A percentile compares a stretch with the other conserved stretches of the same genome.
These are phyloP conservation scores for Urocyon cinereoargenteus DNA, from an alignment of 2,797 vertebrate genomes.

Conservation along the genomic window DNA sequence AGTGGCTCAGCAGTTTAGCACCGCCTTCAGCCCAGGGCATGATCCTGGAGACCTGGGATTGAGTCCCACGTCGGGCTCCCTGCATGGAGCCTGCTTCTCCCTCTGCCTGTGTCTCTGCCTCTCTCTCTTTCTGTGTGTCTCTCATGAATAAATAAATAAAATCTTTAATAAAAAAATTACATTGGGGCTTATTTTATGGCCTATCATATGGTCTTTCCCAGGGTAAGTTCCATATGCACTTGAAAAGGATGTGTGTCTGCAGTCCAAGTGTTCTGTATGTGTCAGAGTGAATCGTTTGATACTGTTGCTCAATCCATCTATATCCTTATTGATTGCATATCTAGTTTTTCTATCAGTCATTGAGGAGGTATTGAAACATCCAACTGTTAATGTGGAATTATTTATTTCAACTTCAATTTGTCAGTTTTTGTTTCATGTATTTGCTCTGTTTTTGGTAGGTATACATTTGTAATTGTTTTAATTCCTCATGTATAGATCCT, in stretches of 20 bases:
- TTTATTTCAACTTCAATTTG: background rate
- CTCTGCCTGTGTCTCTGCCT: too few relatives aligned
- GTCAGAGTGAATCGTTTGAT: background rate
- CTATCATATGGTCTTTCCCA: too few relatives aligned
- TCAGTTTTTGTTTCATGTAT: background rate
- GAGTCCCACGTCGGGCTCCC: too few relatives aligned
- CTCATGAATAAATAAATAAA: too few relatives aligned
- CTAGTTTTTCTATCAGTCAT: background rate
- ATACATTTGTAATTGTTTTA: background rate
- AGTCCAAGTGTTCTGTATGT: background rate
- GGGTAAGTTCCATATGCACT: background rate
- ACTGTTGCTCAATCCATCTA: background rate
- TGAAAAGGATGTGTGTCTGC: background rate
- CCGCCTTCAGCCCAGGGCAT: too few relatives aligned
- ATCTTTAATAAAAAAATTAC: too few relatives aligned
- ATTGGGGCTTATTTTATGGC: too few relatives aligned
- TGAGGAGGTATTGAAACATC: background rate
- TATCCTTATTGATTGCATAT: background rate
- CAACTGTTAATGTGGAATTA: background rate
- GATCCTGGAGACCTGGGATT: too few relatives aligned
- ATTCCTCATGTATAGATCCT: background rate
- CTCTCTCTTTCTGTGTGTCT: too few relatives aligned
- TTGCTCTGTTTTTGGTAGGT: background rate
- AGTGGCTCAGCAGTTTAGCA: too few relatives aligned
- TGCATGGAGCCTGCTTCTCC: too few relatives aligned